A percentile compares a stretch with the other conserved stretches of the same genome.
These are phyloP conservation scores for Drosophila meridiana DNA, from an alignment of 2,888 invertebrate genomes.

Conservation along the genomic window DNA sequence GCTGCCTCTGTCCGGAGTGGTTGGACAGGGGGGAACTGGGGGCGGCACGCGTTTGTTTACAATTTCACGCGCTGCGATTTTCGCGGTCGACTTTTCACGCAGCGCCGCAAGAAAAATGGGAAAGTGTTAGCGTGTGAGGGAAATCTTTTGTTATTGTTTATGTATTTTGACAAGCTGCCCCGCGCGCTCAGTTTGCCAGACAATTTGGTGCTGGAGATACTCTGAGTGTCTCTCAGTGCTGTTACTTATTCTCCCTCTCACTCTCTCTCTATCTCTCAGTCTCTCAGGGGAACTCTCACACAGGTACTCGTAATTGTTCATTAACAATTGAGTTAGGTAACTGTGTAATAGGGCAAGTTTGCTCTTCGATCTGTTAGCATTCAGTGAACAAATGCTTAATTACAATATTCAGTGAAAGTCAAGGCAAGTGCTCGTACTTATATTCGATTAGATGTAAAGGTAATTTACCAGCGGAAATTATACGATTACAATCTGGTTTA, in stretches of 20 bases:
- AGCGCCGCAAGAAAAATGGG: slow-evolving; percentile 60
- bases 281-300: not conserved
- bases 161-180: slow-evolving; percentile 84
- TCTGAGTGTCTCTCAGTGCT: not conserved
- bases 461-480: not conserved
- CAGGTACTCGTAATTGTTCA: slow-evolving; percentile 13
- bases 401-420: slow-evolving; percentile 4
- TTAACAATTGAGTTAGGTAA: slow-evolving; percentile 21
- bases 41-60: slow-evolving; percentile 68
- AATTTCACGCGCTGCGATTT: slow-evolving; percentile 78
- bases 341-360: not conserved
- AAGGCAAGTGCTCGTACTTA: not conserved
- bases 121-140: slow-evolving; percentile 70
- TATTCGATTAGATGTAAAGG: not conserved
- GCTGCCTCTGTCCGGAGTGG: slow-evolving; percentile 17
- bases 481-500: not conserved
- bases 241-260: not conserved
- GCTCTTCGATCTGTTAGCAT: slow-evolving; percentile 11
- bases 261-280: not conserved
- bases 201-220: slow-evolving; percentile 66
- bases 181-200: slow-evolving; percentile 72
- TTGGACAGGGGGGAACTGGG: not conserved
- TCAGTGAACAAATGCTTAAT: not conserved
- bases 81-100: slow-evolving; percentile 79
- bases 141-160: slow-evolving; percentile 82